phyloP scores from a whole-genome alignment of 2,113 vertebrate species.

The Larimichthys polyactis region DNA sequence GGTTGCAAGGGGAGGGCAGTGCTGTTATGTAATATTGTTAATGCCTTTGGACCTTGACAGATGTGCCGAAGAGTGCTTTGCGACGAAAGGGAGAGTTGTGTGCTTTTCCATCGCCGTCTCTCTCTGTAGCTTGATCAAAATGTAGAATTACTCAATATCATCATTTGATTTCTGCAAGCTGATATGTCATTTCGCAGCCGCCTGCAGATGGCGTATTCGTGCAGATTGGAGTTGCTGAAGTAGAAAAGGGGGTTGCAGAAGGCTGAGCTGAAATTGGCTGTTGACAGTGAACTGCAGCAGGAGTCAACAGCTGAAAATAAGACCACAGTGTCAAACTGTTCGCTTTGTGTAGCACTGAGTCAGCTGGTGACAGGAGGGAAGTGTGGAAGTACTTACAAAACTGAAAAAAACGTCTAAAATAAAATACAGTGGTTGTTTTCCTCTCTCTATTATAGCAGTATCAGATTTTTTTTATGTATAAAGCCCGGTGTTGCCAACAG shows the following conservation, averaged over 20 bases:
- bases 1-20: neutral
- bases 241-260: conserved; percentile 26
- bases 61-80: conserved; percentile 55
- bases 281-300: conserved; percentile 24
- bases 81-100: neutral
- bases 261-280: conserved; percentile 12
- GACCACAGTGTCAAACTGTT: neutral
- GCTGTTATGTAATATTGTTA: conserved; percentile 65
- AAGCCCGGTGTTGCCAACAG: neutral
- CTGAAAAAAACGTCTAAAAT: neutral
- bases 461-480: neutral
- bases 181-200: neutral
- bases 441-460: neutral
- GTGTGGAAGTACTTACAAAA: neutral
- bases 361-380: conserved; percentile 4
- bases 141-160: neutral
- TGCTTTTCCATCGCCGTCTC: conserved; percentile 12
- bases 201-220: conserved; percentile 70
- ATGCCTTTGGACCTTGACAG: conserved; percentile 60
- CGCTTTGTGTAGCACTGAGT: neutral
- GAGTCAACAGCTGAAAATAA: conserved; percentile 17
- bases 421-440: neutral
- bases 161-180: conserved; percentile 7
- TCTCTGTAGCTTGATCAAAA: neutral
- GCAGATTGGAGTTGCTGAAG: conserved; percentile 17